Conservation (phyloP, 1,140 invertebrate species). For the Sesamia nonagrioides region DNA sequence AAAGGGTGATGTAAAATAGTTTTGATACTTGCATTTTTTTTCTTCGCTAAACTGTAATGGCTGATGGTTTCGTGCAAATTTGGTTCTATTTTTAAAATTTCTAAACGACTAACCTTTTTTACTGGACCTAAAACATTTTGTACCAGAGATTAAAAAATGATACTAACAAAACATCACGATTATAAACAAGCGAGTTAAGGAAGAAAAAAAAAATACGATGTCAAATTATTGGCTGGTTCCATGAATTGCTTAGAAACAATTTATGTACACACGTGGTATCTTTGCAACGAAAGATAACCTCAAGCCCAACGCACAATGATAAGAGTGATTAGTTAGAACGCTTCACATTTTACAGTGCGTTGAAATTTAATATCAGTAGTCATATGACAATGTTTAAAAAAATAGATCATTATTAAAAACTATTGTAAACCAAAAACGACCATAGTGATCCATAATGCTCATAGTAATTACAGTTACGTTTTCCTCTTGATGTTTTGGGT, state of each 20-base stretch:
- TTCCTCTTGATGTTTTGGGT: background rate
- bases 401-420: no score
- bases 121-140: no score
- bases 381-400: background rate
- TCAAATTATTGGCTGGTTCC: background rate
- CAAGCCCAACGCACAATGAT: slow-evolving; percentile 47
- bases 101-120: no score
- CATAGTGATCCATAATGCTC: no score
- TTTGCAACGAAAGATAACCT: slow-evolving; percentile 48
- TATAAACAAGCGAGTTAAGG: background rate
- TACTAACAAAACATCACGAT: no score
- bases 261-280: slow-evolving; percentile 47
- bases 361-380: slow-evolving; percentile 17
- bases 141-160: background rate
- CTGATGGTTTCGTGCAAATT: no score
- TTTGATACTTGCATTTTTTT: background rate
- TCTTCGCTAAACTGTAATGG: no score
- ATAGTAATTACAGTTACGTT: background rate
- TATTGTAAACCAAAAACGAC: no score
- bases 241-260: slow-evolving; percentile 33
- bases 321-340: slow-evolving; percentile 40
- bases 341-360: slow-evolving; percentile 37
- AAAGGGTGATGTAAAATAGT: background rate
- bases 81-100: no score
- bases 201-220: slow-evolving; percentile 9